Evolutionary conservation across 2,888 invertebrate genomes (phyloP).

Genomic region (Orthosia gracilis): DNA sequence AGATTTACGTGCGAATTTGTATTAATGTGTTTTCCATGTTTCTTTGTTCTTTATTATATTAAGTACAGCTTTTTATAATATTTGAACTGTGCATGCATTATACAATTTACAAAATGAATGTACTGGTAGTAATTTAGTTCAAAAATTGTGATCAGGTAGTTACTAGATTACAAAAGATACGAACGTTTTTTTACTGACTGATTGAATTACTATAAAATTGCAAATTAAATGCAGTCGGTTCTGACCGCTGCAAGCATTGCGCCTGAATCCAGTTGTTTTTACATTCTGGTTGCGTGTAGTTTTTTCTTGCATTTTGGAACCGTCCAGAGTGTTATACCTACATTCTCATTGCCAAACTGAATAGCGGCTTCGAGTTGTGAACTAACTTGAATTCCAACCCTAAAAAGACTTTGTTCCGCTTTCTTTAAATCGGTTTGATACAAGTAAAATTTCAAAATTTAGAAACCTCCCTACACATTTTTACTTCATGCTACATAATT

Average conservation of each 20-base stretch:
- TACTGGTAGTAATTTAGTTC: not conserved
- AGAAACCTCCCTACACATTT: no score
- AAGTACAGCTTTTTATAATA: slow-evolving; percentile 3
- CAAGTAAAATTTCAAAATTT: no score
- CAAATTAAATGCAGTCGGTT: slow-evolving; percentile 30
- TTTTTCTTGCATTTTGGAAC: slow-evolving; percentile 40
- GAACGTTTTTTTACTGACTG: no score
- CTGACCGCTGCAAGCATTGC: slow-evolving; percentile 31
- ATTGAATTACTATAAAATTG: slow-evolving; percentile 29
- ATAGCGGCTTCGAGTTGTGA: slow-evolving; percentile 14
- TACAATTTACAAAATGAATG: not conserved
- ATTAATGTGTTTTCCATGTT: no score
- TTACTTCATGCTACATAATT: no score
- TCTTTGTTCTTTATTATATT: no score
- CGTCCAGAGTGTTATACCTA: slow-evolving; percentile 17
- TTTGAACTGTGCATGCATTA: not conserved
- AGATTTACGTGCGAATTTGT: slow-evolving; percentile 66
- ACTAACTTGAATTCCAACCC: slow-evolving; percentile 10
- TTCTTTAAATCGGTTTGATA: not conserved
- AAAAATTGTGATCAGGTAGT: not conserved
- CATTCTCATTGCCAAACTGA: slow-evolving; percentile 17
- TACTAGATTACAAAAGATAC: not conserved
- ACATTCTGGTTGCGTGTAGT: slow-evolving; percentile 12
- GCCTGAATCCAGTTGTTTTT: slow-evolving; percentile 17
- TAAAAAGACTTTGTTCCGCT: not conserved